Evolutionary conservation across 2,888 invertebrate genomes (phyloP), one percentile per base, ranked within the genome.

Genomic region (Harmothoe impar): DNA sequence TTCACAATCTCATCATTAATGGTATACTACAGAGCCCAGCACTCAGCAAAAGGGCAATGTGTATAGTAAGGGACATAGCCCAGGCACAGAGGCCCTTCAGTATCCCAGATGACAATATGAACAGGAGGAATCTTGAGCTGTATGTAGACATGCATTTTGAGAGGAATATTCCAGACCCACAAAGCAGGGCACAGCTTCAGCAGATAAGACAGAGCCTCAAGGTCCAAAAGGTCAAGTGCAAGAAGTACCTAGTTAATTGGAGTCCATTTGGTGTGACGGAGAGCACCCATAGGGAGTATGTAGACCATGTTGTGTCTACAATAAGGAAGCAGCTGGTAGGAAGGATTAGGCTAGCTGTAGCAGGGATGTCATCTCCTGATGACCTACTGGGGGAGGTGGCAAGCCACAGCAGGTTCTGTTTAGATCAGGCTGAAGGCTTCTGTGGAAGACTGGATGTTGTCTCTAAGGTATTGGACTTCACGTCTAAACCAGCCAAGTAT

Each of bases 221-320:
- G 29, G 72, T 7, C 72, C 5, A 72, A 29, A 72, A 72, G 72
- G 72, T 72, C 29, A 72, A 72, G 25, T 72, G 72, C 17, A 72
- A 72, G 25, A 72, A 72, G 29, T 72, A 72, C 31, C 0, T 72
- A 25, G 72, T 72, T 3, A 72, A 72, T 29, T 72, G 72, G 72
- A 72, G 72, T 72, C 72, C 72, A 7, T 72, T 29, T 29, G 72
- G 72, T 25, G 72, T 72, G 15, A 72, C 72, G 17, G 72, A 72
- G 17, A 29, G 1, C 17, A 72, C 29, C 72, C 72, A 72, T 25
- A 25, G 15, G 0, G 72, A 25, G 1, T 72, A 72, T 29, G 72
- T 72, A 29, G 29, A 29, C 29, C 72, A 29, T 29, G 72, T 72
- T 12, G 72, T 25, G 31, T 25, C 29, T 29, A 29, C 29, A 29